phyloP scores from a whole-genome alignment of 2,888 invertebrate genomes.

The Brenthis hecate region DNA sequence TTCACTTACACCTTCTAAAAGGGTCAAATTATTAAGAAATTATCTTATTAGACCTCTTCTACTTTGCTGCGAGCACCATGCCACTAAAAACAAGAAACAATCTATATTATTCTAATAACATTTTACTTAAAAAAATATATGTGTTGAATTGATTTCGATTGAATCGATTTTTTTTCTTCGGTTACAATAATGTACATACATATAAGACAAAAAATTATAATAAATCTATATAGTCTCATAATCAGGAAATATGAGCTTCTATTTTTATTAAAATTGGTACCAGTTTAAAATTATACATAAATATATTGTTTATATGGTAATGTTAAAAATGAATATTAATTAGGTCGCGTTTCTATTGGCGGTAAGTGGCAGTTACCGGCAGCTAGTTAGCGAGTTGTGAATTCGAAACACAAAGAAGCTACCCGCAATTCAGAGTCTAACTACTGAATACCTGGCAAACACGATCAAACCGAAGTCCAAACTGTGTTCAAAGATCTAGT shows the following conservation, averaged over 20 bases:
- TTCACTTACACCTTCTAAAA: slow-evolving; percentile 1
- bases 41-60: not conserved
- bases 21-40: slow-evolving; percentile 1
- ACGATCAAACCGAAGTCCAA: slow-evolving; percentile 74
- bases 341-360: slow-evolving; percentile 27
- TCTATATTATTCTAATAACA: slow-evolving; percentile 1
- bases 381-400: slow-evolving; percentile 74
- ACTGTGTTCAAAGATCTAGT: slow-evolving; percentile 78
- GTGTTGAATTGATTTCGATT: too few relatives aligned
- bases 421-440: slow-evolving; percentile 70
- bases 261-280: too few relatives aligned
- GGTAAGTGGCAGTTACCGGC: slow-evolving; percentile 53
- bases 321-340: slow-evolving; percentile 11
- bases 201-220: too few relatives aligned
- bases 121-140: too few relatives aligned
- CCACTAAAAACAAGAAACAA: not conserved
- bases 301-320: not conserved
- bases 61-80: not conserved
- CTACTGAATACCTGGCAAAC: slow-evolving; percentile 70
- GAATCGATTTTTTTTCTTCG: too few relatives aligned
- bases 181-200: too few relatives aligned
- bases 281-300: slow-evolving; percentile 1
- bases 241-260: too few relatives aligned
- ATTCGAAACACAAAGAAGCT: slow-evolving; percentile 75
- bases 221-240: too few relatives aligned